Evolutionary conservation across 92 coral and sea anemone species (phyloP).

Genomic region (Phenganax subtilis): DNA sequence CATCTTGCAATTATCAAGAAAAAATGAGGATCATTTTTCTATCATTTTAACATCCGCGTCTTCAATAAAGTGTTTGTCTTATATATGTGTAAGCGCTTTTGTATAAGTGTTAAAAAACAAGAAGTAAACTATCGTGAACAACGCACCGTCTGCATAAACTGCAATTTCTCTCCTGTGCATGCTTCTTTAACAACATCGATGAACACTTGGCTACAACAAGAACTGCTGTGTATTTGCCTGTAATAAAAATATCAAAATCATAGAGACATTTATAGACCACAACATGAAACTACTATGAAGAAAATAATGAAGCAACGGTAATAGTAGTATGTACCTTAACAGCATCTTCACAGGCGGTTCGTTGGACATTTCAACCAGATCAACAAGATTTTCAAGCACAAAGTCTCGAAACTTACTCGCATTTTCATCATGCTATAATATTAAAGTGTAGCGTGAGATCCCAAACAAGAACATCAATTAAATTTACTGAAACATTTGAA

Average conservation of each 20-base stretch:
- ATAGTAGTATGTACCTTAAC: conserved; percentile 52
- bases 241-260: not conserved
- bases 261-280: not conserved
- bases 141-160: conserved; percentile 12
- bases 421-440: conserved; percentile 20
- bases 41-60: too few relatives aligned
- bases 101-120: too few relatives aligned
- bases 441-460: not conserved
- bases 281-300: not conserved
- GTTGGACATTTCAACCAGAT: conserved; percentile 56
- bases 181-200: conserved; percentile 19
- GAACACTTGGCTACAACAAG: conserved; percentile 31
- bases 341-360: conserved; percentile 77
- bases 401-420: conserved; percentile 8
- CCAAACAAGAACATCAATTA: too few relatives aligned
- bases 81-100: too few relatives aligned
- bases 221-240: conserved; percentile 36
- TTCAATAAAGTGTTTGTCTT: too few relatives aligned
- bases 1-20: too few relatives aligned
- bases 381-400: conserved; percentile 61
- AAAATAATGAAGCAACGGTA: not conserved
- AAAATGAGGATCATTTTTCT: too few relatives aligned
- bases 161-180: not conserved
- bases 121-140: not conserved
- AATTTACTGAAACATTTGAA: not conserved